phyloP scores from a whole-genome alignment of 2,797 vertebrate species.

The Falco biarmicus region DNA sequence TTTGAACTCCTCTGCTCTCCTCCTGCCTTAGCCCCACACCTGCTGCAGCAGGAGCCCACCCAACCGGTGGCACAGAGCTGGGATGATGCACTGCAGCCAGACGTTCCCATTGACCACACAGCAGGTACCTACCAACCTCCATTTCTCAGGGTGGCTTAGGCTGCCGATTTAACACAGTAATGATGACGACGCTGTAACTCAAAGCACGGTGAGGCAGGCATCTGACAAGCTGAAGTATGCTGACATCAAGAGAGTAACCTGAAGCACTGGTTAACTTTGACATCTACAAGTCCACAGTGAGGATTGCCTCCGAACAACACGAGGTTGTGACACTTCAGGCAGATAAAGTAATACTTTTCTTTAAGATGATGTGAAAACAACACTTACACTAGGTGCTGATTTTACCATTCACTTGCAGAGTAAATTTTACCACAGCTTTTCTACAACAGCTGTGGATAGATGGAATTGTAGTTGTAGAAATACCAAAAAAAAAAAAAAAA shows the following conservation, averaged over 20 bases:
- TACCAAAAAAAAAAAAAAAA: not conserved
- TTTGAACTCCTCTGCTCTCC: not conserved
- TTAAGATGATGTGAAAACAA: not conserved
- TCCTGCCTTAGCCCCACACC: not conserved
- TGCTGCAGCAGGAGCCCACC: not conserved
- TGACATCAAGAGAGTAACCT: not conserved
- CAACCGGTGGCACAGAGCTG: fast-evolving
- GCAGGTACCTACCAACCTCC: not conserved
- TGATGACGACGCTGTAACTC: not conserved
- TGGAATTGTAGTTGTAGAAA: not conserved
- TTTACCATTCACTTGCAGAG: not conserved
- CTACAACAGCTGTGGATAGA: not conserved
- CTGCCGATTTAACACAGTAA: not conserved
- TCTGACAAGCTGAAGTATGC: not conserved
- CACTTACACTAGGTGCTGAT: not conserved
- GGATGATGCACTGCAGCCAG: not conserved
- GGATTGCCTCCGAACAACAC: not conserved
- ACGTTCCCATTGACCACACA: fast-evolving
- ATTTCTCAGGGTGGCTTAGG: not conserved
- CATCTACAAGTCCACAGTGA: not conserved
- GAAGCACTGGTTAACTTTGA: not conserved
- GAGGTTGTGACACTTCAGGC: not conserved
- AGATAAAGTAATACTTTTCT: not conserved
- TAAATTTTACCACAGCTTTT: not conserved
- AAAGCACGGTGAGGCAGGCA: not conserved